These are phyloP conservation scores for Apamea anceps DNA, from an alignment of 2,888 invertebrate genomes.

Conservation along the genomic window DNA sequence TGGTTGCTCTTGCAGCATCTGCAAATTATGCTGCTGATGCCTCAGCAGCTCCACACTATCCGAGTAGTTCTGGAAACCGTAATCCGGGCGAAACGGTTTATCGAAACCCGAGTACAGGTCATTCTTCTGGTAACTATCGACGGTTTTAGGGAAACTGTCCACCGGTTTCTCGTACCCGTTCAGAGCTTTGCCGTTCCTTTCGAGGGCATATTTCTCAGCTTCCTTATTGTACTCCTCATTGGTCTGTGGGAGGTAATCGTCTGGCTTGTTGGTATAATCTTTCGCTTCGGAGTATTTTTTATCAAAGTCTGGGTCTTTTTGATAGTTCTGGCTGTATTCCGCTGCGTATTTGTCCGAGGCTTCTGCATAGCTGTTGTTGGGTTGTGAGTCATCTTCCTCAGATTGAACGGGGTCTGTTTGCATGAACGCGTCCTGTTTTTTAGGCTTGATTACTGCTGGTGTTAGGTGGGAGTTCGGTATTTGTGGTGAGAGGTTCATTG, in stretches of 20 bases:
- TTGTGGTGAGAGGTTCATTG: slow-evolving; percentile 74
- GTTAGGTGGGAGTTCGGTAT: slow-evolving; percentile 36
- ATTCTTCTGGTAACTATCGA: slow-evolving; percentile 71
- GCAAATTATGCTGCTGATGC: slow-evolving; percentile 85
- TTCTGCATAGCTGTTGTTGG: slow-evolving; percentile 80
- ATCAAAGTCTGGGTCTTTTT: slow-evolving; percentile 48
- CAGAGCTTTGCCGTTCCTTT: slow-evolving; percentile 75
- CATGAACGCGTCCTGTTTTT: slow-evolving; percentile 87
- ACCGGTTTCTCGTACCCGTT: slow-evolving; percentile 79
- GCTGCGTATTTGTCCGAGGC: slow-evolving; percentile 66
- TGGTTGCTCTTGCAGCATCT: slow-evolving; percentile 80
- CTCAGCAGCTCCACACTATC: slow-evolving; percentile 81
- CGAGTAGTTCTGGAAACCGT: slow-evolving; percentile 70
- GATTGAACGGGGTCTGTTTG: slow-evolving; percentile 85
- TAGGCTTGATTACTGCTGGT: slow-evolving; percentile 71
- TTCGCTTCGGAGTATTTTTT: slow-evolving; percentile 75
- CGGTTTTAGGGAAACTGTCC: slow-evolving; percentile 49
- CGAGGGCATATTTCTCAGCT: slow-evolving; percentile 85
- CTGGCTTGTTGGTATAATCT: slow-evolving; percentile 80
- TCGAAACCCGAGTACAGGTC: slow-evolving; percentile 63
- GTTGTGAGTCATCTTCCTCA: slow-evolving; percentile 81
- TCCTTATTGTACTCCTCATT: slow-evolving; percentile 87
- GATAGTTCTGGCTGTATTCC: slow-evolving; percentile 44
- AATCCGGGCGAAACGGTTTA: slow-evolving; percentile 69
- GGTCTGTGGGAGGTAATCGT: slow-evolving; percentile 84